Conservation (phyloP, 1,140 invertebrate genomes). For the Antheraea mylitta region DNA sequence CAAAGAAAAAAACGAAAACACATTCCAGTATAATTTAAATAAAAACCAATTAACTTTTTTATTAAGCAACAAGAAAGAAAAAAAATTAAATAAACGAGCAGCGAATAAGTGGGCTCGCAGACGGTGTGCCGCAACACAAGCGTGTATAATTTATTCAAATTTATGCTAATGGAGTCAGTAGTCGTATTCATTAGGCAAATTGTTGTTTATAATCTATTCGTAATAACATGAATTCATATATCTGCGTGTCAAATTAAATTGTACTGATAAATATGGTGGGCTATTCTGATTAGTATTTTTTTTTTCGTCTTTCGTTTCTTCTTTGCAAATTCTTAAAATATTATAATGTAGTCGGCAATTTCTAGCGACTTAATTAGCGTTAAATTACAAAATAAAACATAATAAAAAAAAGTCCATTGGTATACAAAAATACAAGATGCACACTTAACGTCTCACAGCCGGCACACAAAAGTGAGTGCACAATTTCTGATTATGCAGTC, state of each 20-base stretch:
- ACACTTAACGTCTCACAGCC: too few species aligned
- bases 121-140: background rate
- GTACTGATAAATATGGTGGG: background rate
- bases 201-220: background rate
- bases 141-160: background rate
- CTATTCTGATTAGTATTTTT: background rate
- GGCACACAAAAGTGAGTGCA: too few species aligned
- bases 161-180: background rate
- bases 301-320: background rate
- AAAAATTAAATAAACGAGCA: too few species aligned
- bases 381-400: too few species aligned
- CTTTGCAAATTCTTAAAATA: background rate
- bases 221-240: background rate
- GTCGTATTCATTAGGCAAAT: conserved; percentile 2
- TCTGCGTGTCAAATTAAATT: background rate
- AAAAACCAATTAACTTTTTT: background rate
- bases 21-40: background rate
- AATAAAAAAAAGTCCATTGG: too few species aligned
- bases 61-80: background rate
- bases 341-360: too few species aligned
- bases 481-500: too few species aligned
- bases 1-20: background rate
- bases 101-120: background rate
- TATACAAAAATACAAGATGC: too few species aligned
- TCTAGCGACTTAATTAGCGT: too few species aligned